Evolutionary conservation across 2,113 vertebrate species (phyloP).

Genomic region (Blennius ocellaris): DNA sequence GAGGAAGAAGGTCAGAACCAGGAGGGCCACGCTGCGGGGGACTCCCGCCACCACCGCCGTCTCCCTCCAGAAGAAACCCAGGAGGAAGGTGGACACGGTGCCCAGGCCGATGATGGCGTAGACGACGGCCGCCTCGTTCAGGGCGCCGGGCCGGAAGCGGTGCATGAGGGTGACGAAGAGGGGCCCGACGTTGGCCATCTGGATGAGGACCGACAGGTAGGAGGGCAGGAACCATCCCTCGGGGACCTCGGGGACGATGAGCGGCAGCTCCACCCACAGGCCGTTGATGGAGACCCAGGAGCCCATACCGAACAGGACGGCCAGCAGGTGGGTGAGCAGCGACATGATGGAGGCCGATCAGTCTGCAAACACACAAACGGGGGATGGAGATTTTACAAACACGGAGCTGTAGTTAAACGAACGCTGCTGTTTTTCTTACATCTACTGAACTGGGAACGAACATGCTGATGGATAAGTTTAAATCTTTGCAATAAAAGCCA

Average conservation of each 20-base stretch:
- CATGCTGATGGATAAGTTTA: no score
- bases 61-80: conserved; percentile 86
- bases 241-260: conserved; percentile 83
- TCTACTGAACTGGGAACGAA: no score
- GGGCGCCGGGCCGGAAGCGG: conserved; percentile 74
- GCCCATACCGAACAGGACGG: conserved; percentile 85
- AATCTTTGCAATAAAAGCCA: no score
- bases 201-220: conserved; percentile 86
- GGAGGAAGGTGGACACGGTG: conserved; percentile 75
- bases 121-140: conserved; percentile 77
- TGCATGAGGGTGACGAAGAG: conserved; percentile 84
- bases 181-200: conserved; percentile 87
- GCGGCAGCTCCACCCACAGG: conserved; percentile 88
- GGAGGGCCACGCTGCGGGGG: conserved; percentile 78
- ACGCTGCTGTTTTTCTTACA: no score
- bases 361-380: not conserved
- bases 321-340: conserved; percentile 81
- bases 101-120: conserved; percentile 81
- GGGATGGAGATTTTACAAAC: no score
- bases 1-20: conserved; percentile 84
- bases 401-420: no score
- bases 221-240: conserved; percentile 90
- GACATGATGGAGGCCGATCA: conserved; percentile 67
- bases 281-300: conserved; percentile 90
- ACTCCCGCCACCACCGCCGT: conserved; percentile 65